Evolutionary conservation across 1,140 invertebrate genomes (phyloP).

Genomic region (Delia radicum): DNA sequence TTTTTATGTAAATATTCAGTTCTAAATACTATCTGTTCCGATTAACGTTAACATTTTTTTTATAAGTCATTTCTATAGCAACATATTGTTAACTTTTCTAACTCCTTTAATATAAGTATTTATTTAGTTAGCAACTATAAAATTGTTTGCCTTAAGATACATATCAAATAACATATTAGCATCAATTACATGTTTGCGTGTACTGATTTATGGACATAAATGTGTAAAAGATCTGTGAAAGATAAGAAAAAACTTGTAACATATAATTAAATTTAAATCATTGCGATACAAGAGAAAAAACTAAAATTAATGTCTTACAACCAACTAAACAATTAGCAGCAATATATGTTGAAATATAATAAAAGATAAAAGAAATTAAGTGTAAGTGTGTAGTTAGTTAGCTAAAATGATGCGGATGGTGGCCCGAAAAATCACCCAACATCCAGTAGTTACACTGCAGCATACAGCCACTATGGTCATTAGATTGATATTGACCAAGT

Average conservation of each 20-base stretch:
- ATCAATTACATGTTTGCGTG: conserved; percentile 1
- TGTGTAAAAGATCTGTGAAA: not conserved
- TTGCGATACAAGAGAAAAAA: not conserved
- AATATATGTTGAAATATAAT: no score
- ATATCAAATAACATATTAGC: not conserved
- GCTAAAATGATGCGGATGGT: not conserved
- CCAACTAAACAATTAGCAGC: not conserved
- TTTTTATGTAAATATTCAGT: no score
- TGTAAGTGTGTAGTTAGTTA: not conserved
- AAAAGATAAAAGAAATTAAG: not conserved
- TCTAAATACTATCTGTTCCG: no score
- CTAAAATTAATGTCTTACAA: not conserved
- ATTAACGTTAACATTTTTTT: no score
- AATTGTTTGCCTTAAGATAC: not conserved
- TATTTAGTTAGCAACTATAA: not conserved
- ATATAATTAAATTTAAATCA: not conserved
- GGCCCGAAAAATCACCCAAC: not conserved
- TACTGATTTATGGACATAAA: not conserved
- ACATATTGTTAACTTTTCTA: no score
- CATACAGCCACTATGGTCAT: not conserved
- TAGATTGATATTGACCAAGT: not conserved
- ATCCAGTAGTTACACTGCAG: not conserved
- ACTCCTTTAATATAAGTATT: no score
- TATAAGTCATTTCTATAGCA: no score
- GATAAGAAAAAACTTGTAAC: not conserved